phyloP scores from a whole-genome alignment of 2,797 vertebrate species.

The Numenius phaeopus region DNA sequence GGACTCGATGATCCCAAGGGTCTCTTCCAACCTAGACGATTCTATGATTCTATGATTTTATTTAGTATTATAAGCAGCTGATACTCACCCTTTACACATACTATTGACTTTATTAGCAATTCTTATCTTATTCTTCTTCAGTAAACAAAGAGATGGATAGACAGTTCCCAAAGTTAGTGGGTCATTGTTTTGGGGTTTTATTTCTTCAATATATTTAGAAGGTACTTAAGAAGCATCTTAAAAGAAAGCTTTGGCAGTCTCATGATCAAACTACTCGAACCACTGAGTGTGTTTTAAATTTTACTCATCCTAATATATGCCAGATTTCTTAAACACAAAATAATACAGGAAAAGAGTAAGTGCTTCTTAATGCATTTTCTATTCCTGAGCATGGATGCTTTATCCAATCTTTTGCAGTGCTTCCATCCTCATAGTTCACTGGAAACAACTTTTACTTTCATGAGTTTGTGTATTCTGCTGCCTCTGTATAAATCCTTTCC shows the following conservation, averaged over 20 bases:
- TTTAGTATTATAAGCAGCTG: not conserved
- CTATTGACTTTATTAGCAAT: not conserved
- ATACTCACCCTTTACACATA: not conserved
- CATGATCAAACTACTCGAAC: not conserved
- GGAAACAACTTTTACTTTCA: not conserved
- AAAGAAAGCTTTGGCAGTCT: not conserved
- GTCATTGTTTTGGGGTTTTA: rapidly evolving
- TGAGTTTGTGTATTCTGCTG: not conserved
- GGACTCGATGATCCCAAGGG: no score
- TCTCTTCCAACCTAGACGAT: no score
- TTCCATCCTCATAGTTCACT: not conserved
- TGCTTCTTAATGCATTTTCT: not conserved
- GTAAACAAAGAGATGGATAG: not conserved
- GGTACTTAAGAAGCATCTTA: not conserved
- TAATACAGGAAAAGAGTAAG: not conserved
- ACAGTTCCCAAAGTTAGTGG: not conserved
- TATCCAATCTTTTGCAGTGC: not conserved
- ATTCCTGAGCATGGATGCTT: not conserved
- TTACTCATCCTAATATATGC: not conserved
- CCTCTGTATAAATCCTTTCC: not conserved
- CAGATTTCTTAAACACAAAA: not conserved
- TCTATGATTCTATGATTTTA: not conserved
- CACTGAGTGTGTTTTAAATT: not conserved
- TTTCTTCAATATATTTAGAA: not conserved
- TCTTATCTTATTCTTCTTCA: not conserved